phyloP scores from a whole-genome alignment of 2,888 invertebrate species.

The Abrostola triplasia region DNA sequence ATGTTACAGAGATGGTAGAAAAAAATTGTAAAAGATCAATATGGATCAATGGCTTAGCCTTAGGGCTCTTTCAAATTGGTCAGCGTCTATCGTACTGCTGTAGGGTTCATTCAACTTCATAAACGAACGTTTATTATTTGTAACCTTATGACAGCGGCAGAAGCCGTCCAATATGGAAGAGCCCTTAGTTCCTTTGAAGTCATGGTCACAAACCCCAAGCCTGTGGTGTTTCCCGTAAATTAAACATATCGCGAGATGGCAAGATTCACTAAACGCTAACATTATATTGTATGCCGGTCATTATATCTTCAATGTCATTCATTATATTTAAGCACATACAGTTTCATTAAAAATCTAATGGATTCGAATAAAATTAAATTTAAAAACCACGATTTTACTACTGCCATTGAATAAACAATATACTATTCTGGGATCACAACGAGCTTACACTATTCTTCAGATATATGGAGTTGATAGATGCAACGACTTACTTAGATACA shows the following conservation, averaged over 20 bases:
- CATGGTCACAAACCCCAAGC: constrained; percentile 54
- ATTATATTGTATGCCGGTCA: constrained; percentile 69
- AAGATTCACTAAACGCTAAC: constrained; percentile 87
- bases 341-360: constrained; percentile 46
- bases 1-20: no score
- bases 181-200: neutral
- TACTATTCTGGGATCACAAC: constrained; percentile 28
- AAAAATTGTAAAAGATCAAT: no score
- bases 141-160: no score
- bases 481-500: constrained; percentile 56
- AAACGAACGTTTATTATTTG: no score
- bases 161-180: neutral
- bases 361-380: constrained; percentile 44
- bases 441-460: constrained; percentile 36
- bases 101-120: no score
- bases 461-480: constrained; percentile 39
- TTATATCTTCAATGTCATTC: constrained; percentile 38
- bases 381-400: constrained; percentile 40
- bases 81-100: no score
- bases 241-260: constrained; percentile 80
- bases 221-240: constrained; percentile 71
- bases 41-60: no score
- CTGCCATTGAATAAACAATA: constrained; percentile 34
- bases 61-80: no score
- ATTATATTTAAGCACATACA: constrained; percentile 49